Evolutionary conservation across 2,113 vertebrate species (phyloP).

Genomic region (Neodon shergylaensis): DNA sequence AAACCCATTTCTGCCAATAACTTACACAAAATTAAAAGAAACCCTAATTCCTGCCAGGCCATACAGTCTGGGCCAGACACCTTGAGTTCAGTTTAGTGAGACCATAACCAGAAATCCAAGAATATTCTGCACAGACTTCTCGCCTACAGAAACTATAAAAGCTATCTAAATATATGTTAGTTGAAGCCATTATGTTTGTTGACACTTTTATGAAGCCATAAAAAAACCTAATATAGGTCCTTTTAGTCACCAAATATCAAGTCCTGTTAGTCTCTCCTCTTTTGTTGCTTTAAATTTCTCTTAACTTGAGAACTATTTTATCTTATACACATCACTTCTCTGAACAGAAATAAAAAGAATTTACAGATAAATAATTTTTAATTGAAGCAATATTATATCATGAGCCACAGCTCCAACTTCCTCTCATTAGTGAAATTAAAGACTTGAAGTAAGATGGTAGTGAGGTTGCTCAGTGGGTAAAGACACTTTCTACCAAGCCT

Average conservation of each 20-base stretch:
- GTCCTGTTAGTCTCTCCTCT: neutral
- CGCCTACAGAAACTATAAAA: conserved; percentile 3
- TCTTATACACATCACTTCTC: conserved; percentile 52
- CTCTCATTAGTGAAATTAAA: conserved; percentile 55
- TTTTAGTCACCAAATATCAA: neutral
- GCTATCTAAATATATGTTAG: conserved; percentile 17
- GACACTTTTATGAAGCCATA: conserved; percentile 18
- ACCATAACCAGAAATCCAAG: conserved; percentile 1
- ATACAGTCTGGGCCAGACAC: neutral
- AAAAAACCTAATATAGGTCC: conserved; percentile 15
- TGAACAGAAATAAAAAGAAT: conserved; percentile 54
- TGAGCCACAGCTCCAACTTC: conserved; percentile 49
- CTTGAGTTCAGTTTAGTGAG: conserved; percentile 31
- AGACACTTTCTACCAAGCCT: neutral
- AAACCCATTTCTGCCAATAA: neutral
- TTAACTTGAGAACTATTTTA: conserved; percentile 38
- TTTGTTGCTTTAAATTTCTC: conserved; percentile 52
- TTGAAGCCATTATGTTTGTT: conserved; percentile 33
- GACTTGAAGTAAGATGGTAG: conserved; percentile 15
- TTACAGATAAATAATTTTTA: conserved; percentile 61
- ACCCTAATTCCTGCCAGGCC: neutral
- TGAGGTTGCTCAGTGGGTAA: neutral
- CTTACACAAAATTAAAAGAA: neutral
- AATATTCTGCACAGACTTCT: neutral
- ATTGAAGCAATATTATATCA: conserved; percentile 34